A percentile compares a stretch with the other conserved stretches of the same genome.
These are phyloP conservation scores for Hyles lineata DNA, from an alignment of 2,888 invertebrate genomes.

Conservation along the genomic window DNA sequence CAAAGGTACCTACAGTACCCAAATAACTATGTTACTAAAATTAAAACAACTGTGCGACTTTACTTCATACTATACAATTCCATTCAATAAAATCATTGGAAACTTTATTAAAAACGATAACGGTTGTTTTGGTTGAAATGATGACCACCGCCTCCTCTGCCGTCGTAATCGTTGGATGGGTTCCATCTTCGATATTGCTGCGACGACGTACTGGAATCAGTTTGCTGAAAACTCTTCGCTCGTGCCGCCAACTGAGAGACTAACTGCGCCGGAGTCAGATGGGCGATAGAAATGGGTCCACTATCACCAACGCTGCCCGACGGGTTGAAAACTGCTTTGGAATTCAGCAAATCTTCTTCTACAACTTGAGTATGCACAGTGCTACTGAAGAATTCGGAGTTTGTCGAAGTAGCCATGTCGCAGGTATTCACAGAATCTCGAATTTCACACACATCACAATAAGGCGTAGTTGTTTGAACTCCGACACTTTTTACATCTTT, in stretches of 20 bases:
- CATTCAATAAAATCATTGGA: neutral
- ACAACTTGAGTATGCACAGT: constrained; percentile 76
- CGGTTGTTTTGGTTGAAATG: constrained; percentile 61
- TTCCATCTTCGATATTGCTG: constrained; percentile 54
- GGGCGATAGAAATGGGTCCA: constrained; percentile 74
- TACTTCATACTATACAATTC: neutral
- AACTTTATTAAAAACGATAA: constrained; percentile 41
- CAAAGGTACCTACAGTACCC: no score
- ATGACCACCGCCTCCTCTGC: constrained; percentile 51
- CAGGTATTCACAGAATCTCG: constrained; percentile 60
- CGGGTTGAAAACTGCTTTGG: constrained; percentile 72
- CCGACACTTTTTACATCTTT: constrained; percentile 70
- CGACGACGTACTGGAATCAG: constrained; percentile 48
- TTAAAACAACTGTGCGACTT: neutral
- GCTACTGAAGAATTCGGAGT: constrained; percentile 60
- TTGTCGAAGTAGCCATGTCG: constrained; percentile 58
- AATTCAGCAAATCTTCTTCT: constrained; percentile 72
- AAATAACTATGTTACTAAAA: no score
- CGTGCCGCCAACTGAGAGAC: constrained; percentile 78
- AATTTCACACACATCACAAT: constrained; percentile 74
- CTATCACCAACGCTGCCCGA: constrained; percentile 66
- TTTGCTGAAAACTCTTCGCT: constrained; percentile 74
- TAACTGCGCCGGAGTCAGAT: constrained; percentile 78
- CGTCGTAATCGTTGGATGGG: constrained; percentile 48
- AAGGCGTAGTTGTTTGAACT: constrained; percentile 69